Evolutionary conservation across 2,797 vertebrate species (phyloP), one percentile per base, ranked within the genome.

Genomic region (Cryptoblepharus egeriae): DNA sequence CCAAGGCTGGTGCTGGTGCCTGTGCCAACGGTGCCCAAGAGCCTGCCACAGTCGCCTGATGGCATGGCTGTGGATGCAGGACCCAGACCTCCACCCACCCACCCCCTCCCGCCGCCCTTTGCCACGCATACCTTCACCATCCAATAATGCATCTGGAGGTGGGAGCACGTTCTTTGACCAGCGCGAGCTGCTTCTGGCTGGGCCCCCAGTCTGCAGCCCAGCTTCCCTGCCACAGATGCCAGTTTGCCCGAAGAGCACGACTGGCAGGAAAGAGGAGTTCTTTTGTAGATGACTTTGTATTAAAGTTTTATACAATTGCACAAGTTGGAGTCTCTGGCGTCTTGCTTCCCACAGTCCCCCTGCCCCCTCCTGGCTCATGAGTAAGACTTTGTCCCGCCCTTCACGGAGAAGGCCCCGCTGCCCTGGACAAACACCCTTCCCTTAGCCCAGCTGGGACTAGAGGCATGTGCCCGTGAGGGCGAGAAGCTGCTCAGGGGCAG

Each of bases 281-380:
- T 79, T 75, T 20, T 45, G 80, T 86, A 81, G 64, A 60, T 35
- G 12, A 84, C 80, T 87, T 93, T 86, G 37, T 89, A 91, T 91
- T 91, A 94, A 93, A 94, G 81, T 88, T 92, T 81, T 90, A 84
- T 89, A 77, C 77, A 6, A 69, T 92, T 93, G 88, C 84, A 77
- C 58, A 77, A 55, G 45, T 1, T 45, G 69, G 32, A 5, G 26
- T n/a, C 35, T 32, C 49, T 30, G 5, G 39, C 4, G 39, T 9
- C 39, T 9, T 4, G n/a, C 9, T 9, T 42, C 4, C 4, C n/a
- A n/a, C n/a, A n/a, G n/a, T n/a, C n/a, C n/a, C n/a, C n/a, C n/a
- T n/a, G n/a, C n/a, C n/a, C n/a, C n/a, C n/a, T n/a, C n/a, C n/a
- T n/a, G n/a, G n/a, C n/a, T n/a, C n/a, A n/a, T n/a, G n/a, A n/a